Percentiles rank a stretch among this genome's conserved stretches.
These are phyloP conservation scores for Megalopta genalis DNA, from an alignment of 1,140 invertebrate genomes.

Conservation along the genomic window DNA sequence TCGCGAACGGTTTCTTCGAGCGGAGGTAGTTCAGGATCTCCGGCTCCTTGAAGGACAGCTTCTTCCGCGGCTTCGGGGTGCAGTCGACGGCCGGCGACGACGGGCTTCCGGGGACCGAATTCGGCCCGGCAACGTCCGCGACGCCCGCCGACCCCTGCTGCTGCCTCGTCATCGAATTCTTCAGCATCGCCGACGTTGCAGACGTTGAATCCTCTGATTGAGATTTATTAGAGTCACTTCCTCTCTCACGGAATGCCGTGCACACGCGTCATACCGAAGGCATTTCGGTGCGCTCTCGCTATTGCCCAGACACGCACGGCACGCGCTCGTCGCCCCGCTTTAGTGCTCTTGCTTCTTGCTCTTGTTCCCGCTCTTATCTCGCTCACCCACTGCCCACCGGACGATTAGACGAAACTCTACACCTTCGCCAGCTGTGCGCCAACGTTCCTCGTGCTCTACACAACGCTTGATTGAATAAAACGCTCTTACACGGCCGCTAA, in stretches of 20 bases:
- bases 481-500: too few species aligned
- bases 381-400: too few species aligned
- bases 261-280: not conserved
- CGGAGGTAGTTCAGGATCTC: constrained; percentile 83
- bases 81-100: constrained; percentile 66
- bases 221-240: not conserved
- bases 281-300: not conserved
- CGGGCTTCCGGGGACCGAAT: constrained; percentile 67
- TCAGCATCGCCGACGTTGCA: constrained; percentile 61
- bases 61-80: constrained; percentile 87
- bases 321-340: not conserved
- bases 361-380: too few species aligned
- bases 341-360: too few species aligned
- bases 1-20: constrained; percentile 68
- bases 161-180: constrained; percentile 45
- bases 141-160: constrained; percentile 41
- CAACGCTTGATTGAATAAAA: too few species aligned
- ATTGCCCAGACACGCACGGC: not conserved
- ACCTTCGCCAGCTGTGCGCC: not conserved
- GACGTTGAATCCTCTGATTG: not conserved
- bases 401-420: not conserved
- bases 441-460: too few species aligned
- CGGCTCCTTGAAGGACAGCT: constrained; percentile 91
- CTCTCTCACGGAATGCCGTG: too few species aligned
- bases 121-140: constrained; percentile 70